phyloP scores from a whole-genome alignment of 2,113 vertebrate species.

The Clarias gariepinus region DNA sequence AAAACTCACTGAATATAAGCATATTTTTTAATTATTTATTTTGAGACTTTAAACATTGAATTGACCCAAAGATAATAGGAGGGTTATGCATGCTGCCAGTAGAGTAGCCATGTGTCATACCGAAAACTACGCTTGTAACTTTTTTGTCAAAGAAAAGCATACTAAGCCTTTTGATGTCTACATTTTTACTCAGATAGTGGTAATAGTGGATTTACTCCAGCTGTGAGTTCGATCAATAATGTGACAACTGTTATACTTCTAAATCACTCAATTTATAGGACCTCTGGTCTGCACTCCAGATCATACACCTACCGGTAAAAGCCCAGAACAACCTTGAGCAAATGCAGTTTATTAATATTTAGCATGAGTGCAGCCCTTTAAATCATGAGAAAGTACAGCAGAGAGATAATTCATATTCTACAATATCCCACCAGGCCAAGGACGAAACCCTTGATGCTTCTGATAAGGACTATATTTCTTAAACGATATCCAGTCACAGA shows the following conservation, averaged over 20 bases:
- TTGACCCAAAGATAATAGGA: too few species aligned
- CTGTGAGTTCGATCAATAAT: not conserved
- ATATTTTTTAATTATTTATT: too few species aligned
- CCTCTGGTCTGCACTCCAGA: not conserved
- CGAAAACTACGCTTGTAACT: not conserved
- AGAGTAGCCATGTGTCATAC: not conserved
- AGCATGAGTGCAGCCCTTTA: conserved; percentile 25
- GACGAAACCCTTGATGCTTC: not conserved
- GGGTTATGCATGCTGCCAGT: not conserved
- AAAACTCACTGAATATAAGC: too few species aligned
- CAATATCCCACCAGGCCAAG: conserved; percentile 5
- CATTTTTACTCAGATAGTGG: not conserved
- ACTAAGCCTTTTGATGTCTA: not conserved
- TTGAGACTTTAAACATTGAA: too few species aligned
- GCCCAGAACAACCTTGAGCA: not conserved
- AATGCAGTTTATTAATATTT: conserved; percentile 44
- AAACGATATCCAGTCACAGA: not conserved
- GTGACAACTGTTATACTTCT: conserved; percentile 22
- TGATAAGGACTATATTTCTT: conserved; percentile 25
- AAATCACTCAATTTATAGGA: not conserved
- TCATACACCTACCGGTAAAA: conserved; percentile 19
- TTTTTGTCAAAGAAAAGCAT: not conserved
- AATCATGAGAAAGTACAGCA: conserved; percentile 39
- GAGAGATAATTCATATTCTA: conserved; percentile 38
- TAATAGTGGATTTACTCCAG: not conserved